Evolutionary conservation across 2,113 vertebrate genomes (phyloP), one percentile per base, ranked within the genome.

Genomic region (Indri indri): DNA sequence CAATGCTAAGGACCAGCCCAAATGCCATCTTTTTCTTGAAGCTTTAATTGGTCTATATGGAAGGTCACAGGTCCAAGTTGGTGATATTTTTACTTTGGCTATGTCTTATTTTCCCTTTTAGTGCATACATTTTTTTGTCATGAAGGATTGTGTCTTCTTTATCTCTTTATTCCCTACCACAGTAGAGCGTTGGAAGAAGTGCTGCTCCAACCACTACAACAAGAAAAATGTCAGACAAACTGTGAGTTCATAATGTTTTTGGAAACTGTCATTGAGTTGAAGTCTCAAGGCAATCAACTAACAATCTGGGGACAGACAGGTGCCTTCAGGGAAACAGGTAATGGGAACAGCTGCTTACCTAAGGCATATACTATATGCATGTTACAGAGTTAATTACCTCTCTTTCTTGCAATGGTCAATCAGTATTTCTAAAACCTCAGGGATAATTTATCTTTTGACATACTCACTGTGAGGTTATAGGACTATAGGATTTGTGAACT

Each of bases 401-500:
- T 76, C 23, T 54, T 87, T 45, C 83, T 95, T 86, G 83, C 30
- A 74, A 40, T 85, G 37, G 70, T 84, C 74, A 90, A 27, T 94
- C 70, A 97, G 8, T 96, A 80, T 91, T 96, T 97, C 47, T 95
- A 61, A 86, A 97, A 94, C 27, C 76, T 96, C 73, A 91, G n/a
- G 32, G 40, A 17, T 65, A 88, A 79, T 98, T 94, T 96, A 77
- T 95, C 79, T 95, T 93, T 95, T 68, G 88, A 83, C 84, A 85
- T 95, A 65, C 89, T 93, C 82, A 91, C 45, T 40, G 4, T 52
- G 34, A 4, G 54, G 42, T 80, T 95, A 90, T 40, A 90, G 54
- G 22, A n/a, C 91, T 94, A 87, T 7, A 91, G 65, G 17, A 27
- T 93, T 95, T 96, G 57, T 59, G 23, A 59, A 22, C 22, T 23